These are phyloP conservation scores for Caenorhabditis brenneri DNA, from an alignment of 1,140 invertebrate species.

Conservation along the genomic window DNA sequence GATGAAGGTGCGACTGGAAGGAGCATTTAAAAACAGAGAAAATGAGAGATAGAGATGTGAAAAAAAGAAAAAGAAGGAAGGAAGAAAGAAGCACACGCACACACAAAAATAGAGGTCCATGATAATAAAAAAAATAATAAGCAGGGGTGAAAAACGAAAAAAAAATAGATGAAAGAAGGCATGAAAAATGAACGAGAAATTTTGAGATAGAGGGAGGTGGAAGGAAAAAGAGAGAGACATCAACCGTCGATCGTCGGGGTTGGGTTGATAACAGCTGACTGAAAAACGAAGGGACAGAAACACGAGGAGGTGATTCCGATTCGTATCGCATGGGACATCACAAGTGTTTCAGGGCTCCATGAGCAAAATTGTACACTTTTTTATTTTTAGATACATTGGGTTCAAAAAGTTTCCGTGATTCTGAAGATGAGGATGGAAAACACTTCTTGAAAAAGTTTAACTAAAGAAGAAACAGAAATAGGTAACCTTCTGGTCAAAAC, in stretches of 20 bases:
- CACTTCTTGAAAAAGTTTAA: too few species aligned
- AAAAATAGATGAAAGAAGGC: not conserved
- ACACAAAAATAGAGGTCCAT: slow-evolving; percentile 3
- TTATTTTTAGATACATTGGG: too few species aligned
- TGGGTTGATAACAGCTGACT: slow-evolving; percentile 38
- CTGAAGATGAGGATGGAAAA: too few species aligned
- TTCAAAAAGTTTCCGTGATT: too few species aligned
- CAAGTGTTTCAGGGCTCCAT: too few species aligned
- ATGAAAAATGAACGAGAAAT: not conserved
- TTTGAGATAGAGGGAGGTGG: not conserved
- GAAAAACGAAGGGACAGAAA: not conserved
- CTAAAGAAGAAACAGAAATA: too few species aligned
- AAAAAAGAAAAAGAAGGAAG: not conserved
- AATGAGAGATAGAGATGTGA: not conserved
- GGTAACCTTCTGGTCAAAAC: too few species aligned
- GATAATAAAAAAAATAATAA: not conserved
- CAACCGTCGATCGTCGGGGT: not conserved
- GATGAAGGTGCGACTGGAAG: not conserved
- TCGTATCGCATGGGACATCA: not conserved
- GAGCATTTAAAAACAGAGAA: not conserved
- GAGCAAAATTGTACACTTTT: too few species aligned
- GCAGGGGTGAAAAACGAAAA: not conserved
- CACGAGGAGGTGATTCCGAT: not conserved
- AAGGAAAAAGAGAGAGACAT: not conserved
- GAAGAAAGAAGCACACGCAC: not conserved